A percentile compares a stretch with the other conserved stretches of the same genome.
These are phyloP conservation scores for Melangyna quadrimaculata DNA, from an alignment of 2,888 invertebrate genomes.

Conservation along the genomic window DNA sequence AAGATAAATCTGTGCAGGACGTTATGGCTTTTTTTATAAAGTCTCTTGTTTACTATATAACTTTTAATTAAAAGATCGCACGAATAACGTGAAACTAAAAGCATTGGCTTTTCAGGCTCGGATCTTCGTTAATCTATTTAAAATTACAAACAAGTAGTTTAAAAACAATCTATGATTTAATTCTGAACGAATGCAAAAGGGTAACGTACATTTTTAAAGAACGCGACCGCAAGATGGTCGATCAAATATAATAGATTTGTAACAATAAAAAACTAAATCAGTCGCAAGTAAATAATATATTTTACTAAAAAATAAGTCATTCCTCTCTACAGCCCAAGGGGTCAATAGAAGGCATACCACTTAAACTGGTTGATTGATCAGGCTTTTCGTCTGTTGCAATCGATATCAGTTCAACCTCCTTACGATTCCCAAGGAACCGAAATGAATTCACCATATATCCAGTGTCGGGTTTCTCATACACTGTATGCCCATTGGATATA, in stretches of 20 bases:
- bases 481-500: constrained; percentile 50
- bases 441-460: constrained; percentile 77
- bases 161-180: not conserved
- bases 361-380: constrained; percentile 5
- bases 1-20: too few relatives aligned
- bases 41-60: too few relatives aligned
- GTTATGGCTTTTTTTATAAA: too few relatives aligned
- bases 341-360: constrained; percentile 56
- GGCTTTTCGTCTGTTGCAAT: constrained; percentile 76
- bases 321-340: constrained; percentile 57
- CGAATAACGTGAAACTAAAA: too few relatives aligned
- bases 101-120: not conserved
- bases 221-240: not conserved
- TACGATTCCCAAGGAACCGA: constrained; percentile 77
- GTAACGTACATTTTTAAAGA: constrained; percentile 10
- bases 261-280: constrained; percentile 47
- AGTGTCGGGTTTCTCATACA: constrained; percentile 79
- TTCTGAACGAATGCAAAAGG: constrained; percentile 33
- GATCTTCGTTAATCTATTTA: not conserved
- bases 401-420: constrained; percentile 79
- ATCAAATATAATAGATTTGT: constrained; percentile 19
- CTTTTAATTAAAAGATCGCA: too few relatives aligned
- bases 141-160: not conserved
- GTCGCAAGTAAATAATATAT: constrained; percentile 36
- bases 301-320: not conserved